Percentiles rank a stretch among this genome's conserved stretches.
Conservation (phyloP, 2,113 vertebrate genomes). For the Romanogobio albipinnatus region DNA sequence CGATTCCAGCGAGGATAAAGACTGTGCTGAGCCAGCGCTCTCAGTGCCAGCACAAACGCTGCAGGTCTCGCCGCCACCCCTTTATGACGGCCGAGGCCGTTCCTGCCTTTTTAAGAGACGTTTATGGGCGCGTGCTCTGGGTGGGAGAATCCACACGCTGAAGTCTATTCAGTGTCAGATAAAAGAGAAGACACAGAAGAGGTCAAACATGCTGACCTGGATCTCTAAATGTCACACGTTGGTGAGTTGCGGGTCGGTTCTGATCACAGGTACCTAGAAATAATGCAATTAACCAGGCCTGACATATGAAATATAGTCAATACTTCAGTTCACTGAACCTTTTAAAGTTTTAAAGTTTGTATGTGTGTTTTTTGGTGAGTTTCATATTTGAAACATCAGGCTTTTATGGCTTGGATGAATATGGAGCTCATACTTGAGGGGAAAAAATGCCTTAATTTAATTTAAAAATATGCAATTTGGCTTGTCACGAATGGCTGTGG, state of each 20-base stretch:
- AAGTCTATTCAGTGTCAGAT: not conserved
- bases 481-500: too few relatives aligned
- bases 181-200: not conserved
- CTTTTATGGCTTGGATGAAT: too few relatives aligned
- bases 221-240: not conserved
- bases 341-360: too few relatives aligned
- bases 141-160: not conserved
- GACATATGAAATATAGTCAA: not conserved
- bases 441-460: too few relatives aligned
- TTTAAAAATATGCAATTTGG: too few relatives aligned
- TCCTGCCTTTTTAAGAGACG: conserved; percentile 51
- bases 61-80: too few relatives aligned
- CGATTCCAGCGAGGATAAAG: conserved; percentile 68
- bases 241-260: not conserved
- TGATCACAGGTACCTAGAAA: not conserved
- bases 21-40: conserved; percentile 71
- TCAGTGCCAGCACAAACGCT: conserved; percentile 52
- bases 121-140: not conserved
- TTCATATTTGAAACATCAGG: too few relatives aligned
- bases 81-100: not conserved
- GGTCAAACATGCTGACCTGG: not conserved
- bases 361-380: too few relatives aligned
- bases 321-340: too few relatives aligned
- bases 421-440: too few relatives aligned
- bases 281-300: not conserved